phyloP scores from a whole-genome alignment of 2,888 invertebrate genomes.

The Candidula unifasciata region DNA sequence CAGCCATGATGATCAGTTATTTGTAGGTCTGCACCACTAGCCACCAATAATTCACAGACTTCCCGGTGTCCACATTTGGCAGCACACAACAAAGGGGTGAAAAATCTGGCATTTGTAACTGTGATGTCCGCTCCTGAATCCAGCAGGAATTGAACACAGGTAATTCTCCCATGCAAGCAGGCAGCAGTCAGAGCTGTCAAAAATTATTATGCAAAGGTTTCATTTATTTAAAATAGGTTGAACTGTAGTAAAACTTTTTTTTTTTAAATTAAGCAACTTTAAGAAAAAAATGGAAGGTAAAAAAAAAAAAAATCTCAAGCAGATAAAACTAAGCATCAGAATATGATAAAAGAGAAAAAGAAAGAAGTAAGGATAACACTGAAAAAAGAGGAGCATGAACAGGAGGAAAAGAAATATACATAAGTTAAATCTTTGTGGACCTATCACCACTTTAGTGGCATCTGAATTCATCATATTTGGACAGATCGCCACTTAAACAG shows the following conservation, averaged over 20 bases:
- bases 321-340: background rate
- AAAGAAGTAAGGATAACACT: background rate
- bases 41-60: constrained; percentile 87
- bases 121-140: constrained; percentile 87
- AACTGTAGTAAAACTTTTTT: background rate
- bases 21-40: constrained; percentile 79
- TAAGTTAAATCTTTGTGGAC: too few relatives aligned
- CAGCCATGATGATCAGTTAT: constrained; percentile 83
- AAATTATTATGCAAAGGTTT: background rate
- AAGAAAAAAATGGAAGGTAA: background rate
- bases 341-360: background rate
- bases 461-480: too few relatives aligned
- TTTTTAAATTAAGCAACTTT: too few relatives aligned
- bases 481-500: too few relatives aligned
- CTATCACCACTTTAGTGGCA: too few relatives aligned
- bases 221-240: background rate
- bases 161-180: constrained; percentile 86
- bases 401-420: background rate
- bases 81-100: constrained; percentile 89
- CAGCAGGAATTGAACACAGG: constrained; percentile 88
- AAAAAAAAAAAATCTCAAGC: background rate
- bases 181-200: constrained; percentile 88
- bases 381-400: background rate
- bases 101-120: constrained; percentile 84
- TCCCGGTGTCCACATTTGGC: constrained; percentile 93